Evolutionary conservation across 92 coral and sea anemone genomes (phyloP).

Genomic region (Umimayanthus kanabou): DNA sequence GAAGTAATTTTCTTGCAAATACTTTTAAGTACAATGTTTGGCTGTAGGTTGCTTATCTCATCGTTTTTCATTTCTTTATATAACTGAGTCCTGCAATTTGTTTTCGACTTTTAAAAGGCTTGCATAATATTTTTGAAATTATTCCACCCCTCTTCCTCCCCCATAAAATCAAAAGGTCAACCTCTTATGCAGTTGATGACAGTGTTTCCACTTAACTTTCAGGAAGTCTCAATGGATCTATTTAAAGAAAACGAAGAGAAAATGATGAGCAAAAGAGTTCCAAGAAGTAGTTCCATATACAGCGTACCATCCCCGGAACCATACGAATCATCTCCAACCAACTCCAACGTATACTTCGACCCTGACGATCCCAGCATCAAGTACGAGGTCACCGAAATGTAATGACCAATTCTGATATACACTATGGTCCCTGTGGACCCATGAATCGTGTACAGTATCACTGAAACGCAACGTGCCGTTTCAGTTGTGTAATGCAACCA

Average conservation of each 20-base stretch:
- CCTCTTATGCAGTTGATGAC: neutral
- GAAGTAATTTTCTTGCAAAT: no score
- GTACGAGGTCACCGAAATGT: slow-evolving; percentile 61
- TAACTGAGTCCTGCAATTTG: no score
- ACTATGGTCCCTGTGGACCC: no score
- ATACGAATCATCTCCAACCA: slow-evolving; percentile 74
- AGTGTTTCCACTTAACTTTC: slow-evolving; percentile 8
- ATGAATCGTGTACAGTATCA: neutral
- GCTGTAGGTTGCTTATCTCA: no score
- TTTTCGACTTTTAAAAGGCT: no score
- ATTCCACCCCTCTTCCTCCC: no score
- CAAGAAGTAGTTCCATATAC: slow-evolving; percentile 1
- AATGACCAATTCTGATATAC: neutral
- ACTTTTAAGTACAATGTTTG: no score
- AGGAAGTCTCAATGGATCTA: slow-evolving; percentile 58
- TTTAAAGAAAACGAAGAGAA: slow-evolving; percentile 36
- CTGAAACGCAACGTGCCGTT: neutral
- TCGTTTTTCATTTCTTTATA: no score
- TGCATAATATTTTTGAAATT: no score
- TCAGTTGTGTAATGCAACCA: neutral
- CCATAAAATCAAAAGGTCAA: neutral
- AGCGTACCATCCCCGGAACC: slow-evolving; percentile 70
- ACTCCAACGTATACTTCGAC: slow-evolving; percentile 46
- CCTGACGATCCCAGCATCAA: slow-evolving; percentile 38
- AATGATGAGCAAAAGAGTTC: neutral